Evolutionary conservation across 2,113 vertebrate genomes (phyloP).

Genomic region (Poeciliopsis occidentalis): DNA sequence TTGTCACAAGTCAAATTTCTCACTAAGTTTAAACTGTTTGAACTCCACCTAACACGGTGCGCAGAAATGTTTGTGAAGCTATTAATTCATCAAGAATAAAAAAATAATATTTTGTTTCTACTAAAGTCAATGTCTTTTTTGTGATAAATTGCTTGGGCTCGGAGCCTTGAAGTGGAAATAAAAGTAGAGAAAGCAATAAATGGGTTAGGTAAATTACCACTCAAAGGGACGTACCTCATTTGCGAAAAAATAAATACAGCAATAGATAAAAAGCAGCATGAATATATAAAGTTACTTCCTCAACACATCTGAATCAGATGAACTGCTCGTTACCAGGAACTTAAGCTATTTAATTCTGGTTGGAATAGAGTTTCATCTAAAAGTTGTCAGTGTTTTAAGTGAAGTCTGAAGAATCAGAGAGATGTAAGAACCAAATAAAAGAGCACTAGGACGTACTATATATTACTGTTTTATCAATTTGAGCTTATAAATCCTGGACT

Average conservation of each 20-base stretch:
- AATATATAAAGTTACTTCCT: too few relatives aligned
- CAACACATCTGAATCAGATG: not conserved
- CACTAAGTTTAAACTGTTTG: constrained; percentile 26
- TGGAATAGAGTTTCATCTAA: too few relatives aligned
- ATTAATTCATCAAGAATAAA: constrained; percentile 22
- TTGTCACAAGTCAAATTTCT: constrained; percentile 53
- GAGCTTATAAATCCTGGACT: too few relatives aligned
- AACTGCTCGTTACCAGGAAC: not conserved
- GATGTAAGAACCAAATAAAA: too few relatives aligned
- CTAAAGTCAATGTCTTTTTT: constrained; percentile 3
- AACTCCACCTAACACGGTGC: constrained; percentile 3
- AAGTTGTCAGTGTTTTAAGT: too few relatives aligned
- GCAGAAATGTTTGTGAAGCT: not conserved
- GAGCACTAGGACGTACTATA: too few relatives aligned
- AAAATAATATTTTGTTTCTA: not conserved
- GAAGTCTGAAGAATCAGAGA: too few relatives aligned
- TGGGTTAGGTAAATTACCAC: not conserved
- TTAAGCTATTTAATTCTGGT: too few relatives aligned
- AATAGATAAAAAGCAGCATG: not conserved
- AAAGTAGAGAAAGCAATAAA: not conserved
- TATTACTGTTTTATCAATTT: too few relatives aligned
- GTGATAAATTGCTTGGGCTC: not conserved
- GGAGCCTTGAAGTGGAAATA: constrained; percentile 19
- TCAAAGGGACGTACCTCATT: not conserved
- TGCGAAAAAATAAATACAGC: not conserved